These are phyloP conservation scores for Sylvicola cinctus DNA, from an alignment of 2,888 invertebrate genomes.

Conservation along the genomic window DNA sequence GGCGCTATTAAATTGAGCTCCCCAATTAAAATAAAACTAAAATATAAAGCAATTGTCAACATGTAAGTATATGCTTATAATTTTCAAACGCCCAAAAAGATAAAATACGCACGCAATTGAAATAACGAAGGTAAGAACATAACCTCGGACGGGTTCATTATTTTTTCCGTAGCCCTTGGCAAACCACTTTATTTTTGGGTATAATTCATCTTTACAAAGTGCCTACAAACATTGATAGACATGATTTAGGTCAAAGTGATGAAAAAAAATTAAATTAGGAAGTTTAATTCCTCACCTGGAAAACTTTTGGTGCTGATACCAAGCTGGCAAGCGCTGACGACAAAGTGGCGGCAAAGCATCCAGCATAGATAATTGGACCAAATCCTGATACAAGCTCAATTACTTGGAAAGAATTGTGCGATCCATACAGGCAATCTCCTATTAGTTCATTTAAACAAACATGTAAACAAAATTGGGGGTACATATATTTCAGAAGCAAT, in stretches of 20 bases:
- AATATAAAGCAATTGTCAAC: not conserved
- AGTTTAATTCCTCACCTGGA: slow-evolving; percentile 36
- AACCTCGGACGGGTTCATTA: slow-evolving; percentile 73
- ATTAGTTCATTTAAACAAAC: too few species aligned
- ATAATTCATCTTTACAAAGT: slow-evolving; percentile 81
- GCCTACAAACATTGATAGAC: slow-evolving; percentile 30
- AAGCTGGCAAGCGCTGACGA: slow-evolving; percentile 91
- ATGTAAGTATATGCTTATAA: not conserved
- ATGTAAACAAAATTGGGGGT: slow-evolving; percentile 4
- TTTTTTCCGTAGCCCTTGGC: slow-evolving; percentile 67
- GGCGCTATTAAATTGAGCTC: slow-evolving; percentile 79
- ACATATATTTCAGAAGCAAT: not conserved
- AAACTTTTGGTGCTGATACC: slow-evolving; percentile 88
- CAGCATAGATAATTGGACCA: slow-evolving; percentile 87
- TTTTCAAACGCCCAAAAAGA: not conserved
- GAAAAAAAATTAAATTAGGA: not conserved
- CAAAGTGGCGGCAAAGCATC: slow-evolving; percentile 91
- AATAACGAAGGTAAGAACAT: slow-evolving; percentile 79
- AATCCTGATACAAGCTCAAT: slow-evolving; percentile 65
- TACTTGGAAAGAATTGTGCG: slow-evolving; percentile 35
- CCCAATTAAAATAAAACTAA: slow-evolving; percentile 34
- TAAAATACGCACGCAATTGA: slow-evolving; percentile 51
- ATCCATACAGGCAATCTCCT: slow-evolving; percentile 37
- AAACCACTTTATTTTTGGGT: slow-evolving; percentile 80
- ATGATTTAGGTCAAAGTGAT: too few species aligned